Base-by-base conservation (phyloP, 2,113 vertebrate species). In the Puntigrus tetrazona region DNA sequence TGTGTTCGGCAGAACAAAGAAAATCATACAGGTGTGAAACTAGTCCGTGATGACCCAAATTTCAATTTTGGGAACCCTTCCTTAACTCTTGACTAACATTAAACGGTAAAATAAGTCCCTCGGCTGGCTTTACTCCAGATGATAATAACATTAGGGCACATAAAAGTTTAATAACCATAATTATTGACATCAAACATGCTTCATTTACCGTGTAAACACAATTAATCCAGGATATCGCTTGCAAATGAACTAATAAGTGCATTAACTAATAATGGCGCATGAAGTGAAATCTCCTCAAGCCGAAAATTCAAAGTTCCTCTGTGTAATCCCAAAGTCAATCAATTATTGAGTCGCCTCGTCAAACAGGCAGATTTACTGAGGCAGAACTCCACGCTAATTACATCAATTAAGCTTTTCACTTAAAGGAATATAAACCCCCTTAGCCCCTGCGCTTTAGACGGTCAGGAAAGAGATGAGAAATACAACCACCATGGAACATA, bases 331-430 rank as follows among this genome's bases (percentile, higher is more conserved):
- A 34, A 45, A 82, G 82, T 65, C 45, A 78, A 78, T 75, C 67
- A 84, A 75, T 88, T 86, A 85, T 65, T 76, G 43, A 81, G 74
- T 74, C 29, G 31, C 76, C 78, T 55, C 85, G 13, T 65, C 73
- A 11, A 76, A 72, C 22, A 78, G 63, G 41, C 41, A 43, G 31
- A 78, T 76, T 81, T 76, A 84, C 70, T 77, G 25, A 69, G 29
- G 69, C 78, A 81, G 82, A 86, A 82, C 81, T 80, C 57, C 67
- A 47, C 45, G 69, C 59, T 83, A 84, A 84, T 86, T 84, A 72
- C 47, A 29, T 76, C 79, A 80, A 86, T 73, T 61, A 67, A 74
- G 78, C 27, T 16, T 77, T 81, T 81, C 11, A 83, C 59, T 63
- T 52, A 34, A 87, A 79, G 72, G 20, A 84, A 84, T 61, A 25